Evolutionary conservation across 2,797 vertebrate genomes (phyloP), one percentile per base, ranked within the genome.

Genomic region (Lophius americanus): DNA sequence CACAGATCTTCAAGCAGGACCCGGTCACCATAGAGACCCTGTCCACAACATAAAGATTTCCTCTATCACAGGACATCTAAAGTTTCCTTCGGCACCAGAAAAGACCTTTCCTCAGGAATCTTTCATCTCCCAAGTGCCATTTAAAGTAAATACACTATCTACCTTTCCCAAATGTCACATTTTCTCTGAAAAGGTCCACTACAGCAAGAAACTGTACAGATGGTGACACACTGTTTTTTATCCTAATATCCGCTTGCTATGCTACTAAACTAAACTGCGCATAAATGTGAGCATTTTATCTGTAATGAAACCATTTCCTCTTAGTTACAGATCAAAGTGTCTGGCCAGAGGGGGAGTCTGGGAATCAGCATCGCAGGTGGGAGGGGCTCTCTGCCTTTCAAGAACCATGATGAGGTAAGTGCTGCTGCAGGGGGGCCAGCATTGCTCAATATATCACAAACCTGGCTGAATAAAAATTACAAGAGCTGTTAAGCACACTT

Each of bases 361-460:
- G 95, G 95, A 55, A 94, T 96, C 88, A 96, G 95, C 87, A 96
- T 96, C 73, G 95, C 94, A 63, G 95, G 95, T 83, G 95, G 95
- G 82, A 95, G 92, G 75, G 93, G 94, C 65, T 95, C 95, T 53
- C 84, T 95, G 84, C 94, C 95, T 43, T 96, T 93, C 85, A 95
- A 93, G 91, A 93, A 94, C 76, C 92, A 92, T 0, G 93, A 95
- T 75, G 95, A 97, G 91, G 96, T 96, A 70, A 88, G 88, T 79
- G 23, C 49, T 49, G 12, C 1, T 53, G 39, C 12, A 60, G 14
- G 7, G 35, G 51, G 63, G n/a, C 12, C 2, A 1, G 13, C 9
- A 13, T 39, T 50, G n/a, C 36, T 62, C 41, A 62, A 3, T 51
- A 6, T 41, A 13, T 51, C 50, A 46, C 60, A 13, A 65, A 48